Evolutionary conservation across 2,113 vertebrate species (phyloP).

Genomic region (Rhinolophus sinicus): DNA sequence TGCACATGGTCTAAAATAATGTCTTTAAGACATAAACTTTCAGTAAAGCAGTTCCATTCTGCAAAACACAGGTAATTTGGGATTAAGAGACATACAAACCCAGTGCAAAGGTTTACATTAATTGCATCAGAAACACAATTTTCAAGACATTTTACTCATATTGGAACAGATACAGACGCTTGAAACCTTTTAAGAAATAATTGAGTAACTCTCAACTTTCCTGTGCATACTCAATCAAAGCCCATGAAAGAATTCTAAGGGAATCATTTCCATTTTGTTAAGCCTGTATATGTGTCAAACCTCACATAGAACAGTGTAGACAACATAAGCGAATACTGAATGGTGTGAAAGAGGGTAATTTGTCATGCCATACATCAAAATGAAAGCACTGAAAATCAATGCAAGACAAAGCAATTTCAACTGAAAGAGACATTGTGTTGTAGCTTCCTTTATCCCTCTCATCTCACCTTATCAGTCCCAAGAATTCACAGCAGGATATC

Average conservation of each 20-base stretch:
- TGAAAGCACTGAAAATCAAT: not conserved
- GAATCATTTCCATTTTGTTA: not conserved
- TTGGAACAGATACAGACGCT: not conserved
- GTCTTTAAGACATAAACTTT: not conserved
- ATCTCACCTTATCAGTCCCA: not conserved
- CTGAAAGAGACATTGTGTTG: not conserved
- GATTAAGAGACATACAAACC: not conserved
- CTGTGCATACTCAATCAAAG: not conserved
- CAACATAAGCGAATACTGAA: not conserved
- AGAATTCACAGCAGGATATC: not conserved
- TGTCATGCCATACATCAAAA: not conserved
- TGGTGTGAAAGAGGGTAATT: not conserved
- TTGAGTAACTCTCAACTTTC: constrained; percentile 2
- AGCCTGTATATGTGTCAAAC: not conserved
- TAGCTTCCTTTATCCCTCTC: not conserved
- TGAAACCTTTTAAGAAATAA: not conserved
- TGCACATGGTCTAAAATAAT: not conserved
- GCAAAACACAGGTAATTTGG: not conserved
- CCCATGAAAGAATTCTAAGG: not conserved
- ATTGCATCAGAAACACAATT: not conserved
- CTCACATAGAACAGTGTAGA: not conserved
- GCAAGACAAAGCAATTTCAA: constrained; percentile 36
- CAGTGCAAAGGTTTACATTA: not conserved
- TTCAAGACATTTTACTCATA: constrained; percentile 2
- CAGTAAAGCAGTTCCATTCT: not conserved